Evolutionary conservation across 1,140 invertebrate species (phyloP), one percentile per base, ranked within the genome.

Genomic region (Drosophila pachea): DNA sequence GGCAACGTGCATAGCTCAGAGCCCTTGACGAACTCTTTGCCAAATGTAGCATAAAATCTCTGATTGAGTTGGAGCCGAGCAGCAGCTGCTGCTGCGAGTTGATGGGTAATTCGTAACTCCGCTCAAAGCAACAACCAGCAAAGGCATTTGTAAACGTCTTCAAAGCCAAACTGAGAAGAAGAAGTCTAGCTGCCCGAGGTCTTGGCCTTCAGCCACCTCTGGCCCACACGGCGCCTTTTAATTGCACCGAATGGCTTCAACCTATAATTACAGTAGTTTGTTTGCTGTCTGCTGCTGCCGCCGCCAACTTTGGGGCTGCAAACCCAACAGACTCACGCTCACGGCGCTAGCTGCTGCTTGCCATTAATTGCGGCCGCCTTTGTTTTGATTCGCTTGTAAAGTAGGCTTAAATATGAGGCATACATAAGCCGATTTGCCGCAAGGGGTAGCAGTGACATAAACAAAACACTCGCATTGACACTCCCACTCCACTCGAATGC

Each of bases 241-340:
- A 70, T 70, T 66, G 68, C 68, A 60, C 31, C n/a, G 67, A 60
- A 49, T 66, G 63, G 47, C 35, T 68, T 62, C 42, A 7, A 31
- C 69, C 56, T 81, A 81, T 81, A 81, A 81, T 81, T 81, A 60
- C 77, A 73, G 47, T 64, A 81, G 77, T 81, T 81, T 76, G 77
- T 81, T 73, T 64, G 67, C 77, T 81, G 61, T 67, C 77, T 67
- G 53, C 48, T 49, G 33, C 38, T 36, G 55, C 45, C 14, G 38
- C 14, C 31, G 35, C 42, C 49, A 60, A 59, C 38, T 68, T 61
- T 60, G 9, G 22, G 32, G 38, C 35, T 8, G 48, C 32, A 62
- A 61, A 36, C 50, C 52, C 55, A 29, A 54, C 35, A 61, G 63
- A 48, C 14, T 40, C 14, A 59, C 58, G 3, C 31, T 43, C 55